These are phyloP conservation scores for Chouioia cunea DNA, from an alignment of 2,888 invertebrate genomes.

Conservation along the genomic window DNA sequence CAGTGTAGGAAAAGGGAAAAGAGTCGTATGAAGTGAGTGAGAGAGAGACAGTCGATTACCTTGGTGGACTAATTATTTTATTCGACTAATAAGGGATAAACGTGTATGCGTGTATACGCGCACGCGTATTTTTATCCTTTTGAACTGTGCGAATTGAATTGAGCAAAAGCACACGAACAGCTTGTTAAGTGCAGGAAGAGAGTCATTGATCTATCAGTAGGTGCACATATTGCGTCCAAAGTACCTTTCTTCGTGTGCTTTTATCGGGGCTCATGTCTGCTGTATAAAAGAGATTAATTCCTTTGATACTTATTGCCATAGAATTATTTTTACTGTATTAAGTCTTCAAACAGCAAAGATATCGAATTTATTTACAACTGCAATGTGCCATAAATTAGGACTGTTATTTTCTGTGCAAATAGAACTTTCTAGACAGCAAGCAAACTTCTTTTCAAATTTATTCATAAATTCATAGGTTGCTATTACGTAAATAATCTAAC, in stretches of 20 bases:
- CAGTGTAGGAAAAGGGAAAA: constrained; percentile 34
- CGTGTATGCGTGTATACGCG: constrained; percentile 51
- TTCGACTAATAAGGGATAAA: constrained; percentile 52
- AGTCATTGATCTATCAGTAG: constrained; percentile 59
- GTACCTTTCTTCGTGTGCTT: constrained; percentile 17
- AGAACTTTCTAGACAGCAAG: too few species aligned
- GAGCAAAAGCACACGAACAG: constrained; percentile 53
- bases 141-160: constrained; percentile 53
- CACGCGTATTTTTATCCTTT: constrained; percentile 32
- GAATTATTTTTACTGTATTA: too few species aligned
- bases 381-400: too few species aligned
- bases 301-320: too few species aligned
- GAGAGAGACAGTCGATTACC: constrained; percentile 52
- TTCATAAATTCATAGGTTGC: too few species aligned
- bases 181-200: constrained; percentile 57
- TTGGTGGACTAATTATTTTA: constrained; percentile 55
- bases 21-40: too few species aligned
- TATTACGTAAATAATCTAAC: too few species aligned
- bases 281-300: too few species aligned
- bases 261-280: background rate
- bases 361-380: too few species aligned
- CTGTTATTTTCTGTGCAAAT: too few species aligned
- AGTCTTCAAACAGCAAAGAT: too few species aligned
- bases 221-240: constrained; percentile 27
- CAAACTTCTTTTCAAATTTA: too few species aligned